Conservation (phyloP, 2,113 vertebrate genomes). For the Toxotes jaculatrix region DNA sequence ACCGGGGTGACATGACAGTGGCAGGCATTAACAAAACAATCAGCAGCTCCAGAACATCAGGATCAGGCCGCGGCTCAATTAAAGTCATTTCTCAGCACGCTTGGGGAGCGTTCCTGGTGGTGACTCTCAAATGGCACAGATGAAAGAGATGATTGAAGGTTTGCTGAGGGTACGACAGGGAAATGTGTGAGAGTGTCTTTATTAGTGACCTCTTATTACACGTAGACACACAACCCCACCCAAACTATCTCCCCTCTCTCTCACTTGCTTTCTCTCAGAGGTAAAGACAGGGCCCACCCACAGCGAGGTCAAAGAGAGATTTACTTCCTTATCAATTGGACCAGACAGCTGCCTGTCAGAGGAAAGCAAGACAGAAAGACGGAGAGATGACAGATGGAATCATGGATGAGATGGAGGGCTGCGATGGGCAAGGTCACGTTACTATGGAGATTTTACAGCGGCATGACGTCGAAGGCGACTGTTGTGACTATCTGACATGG, state of each 20-base stretch:
- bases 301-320: slow-evolving; percentile 64
- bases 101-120: background rate
- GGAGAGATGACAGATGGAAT: slow-evolving; percentile 52
- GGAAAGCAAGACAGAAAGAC: slow-evolving; percentile 37
- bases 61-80: slow-evolving; percentile 45
- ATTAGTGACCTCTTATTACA: slow-evolving; percentile 46
- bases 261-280: background rate
- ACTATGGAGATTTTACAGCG: slow-evolving; percentile 65
- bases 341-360: slow-evolving; percentile 76
- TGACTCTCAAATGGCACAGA: slow-evolving; percentile 24
- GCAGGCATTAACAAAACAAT: slow-evolving; percentile 66
- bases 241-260: slow-evolving; percentile 9
- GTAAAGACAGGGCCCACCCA: slow-evolving; percentile 48
- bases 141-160: slow-evolving; percentile 24
- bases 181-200: background rate
- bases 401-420: slow-evolving; percentile 46
- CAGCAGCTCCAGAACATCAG: slow-evolving; percentile 43
- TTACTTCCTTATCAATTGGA: slow-evolving; percentile 60
- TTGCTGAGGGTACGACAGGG: slow-evolving; percentile 6
- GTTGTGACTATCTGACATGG: slow-evolving; percentile 66
- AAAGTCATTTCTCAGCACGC: slow-evolving; percentile 18
- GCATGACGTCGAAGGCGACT: slow-evolving; percentile 61
- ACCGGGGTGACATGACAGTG: slow-evolving; percentile 56
- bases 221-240: slow-evolving; percentile 58
- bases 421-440: slow-evolving; percentile 74